phyloP scores from a whole-genome alignment of 92 coral and sea anemone species.

The Porites divaricata region DNA sequence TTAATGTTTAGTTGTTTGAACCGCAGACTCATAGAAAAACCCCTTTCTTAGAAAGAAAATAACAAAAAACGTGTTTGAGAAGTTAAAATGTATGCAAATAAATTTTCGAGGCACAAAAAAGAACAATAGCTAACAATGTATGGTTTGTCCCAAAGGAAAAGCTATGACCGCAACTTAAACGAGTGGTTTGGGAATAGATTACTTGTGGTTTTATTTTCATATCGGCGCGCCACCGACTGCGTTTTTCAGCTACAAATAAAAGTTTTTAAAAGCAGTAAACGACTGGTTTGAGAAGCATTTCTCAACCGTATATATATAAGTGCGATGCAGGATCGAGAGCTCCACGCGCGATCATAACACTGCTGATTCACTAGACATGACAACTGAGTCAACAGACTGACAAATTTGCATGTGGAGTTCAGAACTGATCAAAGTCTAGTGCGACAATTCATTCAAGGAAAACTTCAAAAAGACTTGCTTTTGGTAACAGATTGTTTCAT shows the following conservation, averaged over 20 bases:
- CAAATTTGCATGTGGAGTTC: no score
- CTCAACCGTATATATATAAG: no score
- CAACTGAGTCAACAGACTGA: no score
- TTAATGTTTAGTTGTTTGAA: no score
- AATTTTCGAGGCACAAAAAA: background rate
- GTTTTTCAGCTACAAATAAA: background rate
- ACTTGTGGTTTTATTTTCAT: background rate
- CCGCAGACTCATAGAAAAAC: no score
- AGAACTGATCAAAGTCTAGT: background rate
- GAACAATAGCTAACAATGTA: constrained; percentile 9
- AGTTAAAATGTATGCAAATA: constrained; percentile 27
- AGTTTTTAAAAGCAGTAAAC: background rate
- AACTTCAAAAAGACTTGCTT: background rate
- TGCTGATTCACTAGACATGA: no score
- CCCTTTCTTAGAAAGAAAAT: no score
- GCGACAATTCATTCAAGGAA: background rate
- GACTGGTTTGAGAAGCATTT: no score
- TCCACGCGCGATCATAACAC: no score
- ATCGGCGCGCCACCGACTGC: background rate
- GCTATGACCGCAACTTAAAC: background rate
- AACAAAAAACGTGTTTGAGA: no score
- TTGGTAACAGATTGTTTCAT: background rate
- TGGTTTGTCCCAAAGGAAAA: constrained; percentile 10
- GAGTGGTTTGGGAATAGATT: background rate
- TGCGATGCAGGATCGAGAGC: no score